phyloP scores from a whole-genome alignment of 2,113 vertebrate species.

The Atrichornis clamosus region DNA sequence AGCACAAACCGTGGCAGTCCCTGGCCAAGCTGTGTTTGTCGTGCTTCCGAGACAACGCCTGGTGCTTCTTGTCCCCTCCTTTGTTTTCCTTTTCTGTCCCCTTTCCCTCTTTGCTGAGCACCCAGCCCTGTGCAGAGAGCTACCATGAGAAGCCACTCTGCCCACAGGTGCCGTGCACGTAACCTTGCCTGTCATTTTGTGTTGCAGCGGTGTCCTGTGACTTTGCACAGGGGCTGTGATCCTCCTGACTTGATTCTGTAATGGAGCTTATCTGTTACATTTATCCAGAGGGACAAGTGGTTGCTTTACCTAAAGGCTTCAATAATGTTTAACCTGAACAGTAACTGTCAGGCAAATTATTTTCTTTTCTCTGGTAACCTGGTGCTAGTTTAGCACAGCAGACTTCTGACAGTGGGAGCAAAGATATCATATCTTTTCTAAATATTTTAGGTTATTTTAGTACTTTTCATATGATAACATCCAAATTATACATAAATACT shows the following conservation, averaged over 20 bases:
- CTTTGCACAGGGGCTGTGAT: background rate
- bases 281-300: background rate
- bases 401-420: background rate
- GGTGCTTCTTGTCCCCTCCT: background rate
- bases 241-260: background rate
- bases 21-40: fast-evolving
- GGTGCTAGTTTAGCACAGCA: background rate
- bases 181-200: background rate
- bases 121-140: background rate
- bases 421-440: background rate
- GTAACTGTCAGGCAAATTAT: background rate
- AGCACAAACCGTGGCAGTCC: fast-evolving
- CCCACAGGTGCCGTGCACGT: background rate
- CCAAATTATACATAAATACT: background rate
- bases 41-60: fast-evolving
- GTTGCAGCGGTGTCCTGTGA: fast-evolving
- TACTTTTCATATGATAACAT: background rate
- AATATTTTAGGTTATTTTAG: background rate
- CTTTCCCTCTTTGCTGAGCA: background rate
- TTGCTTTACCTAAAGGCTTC: background rate
- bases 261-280: background rate
- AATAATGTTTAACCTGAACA: background rate
- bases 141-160: background rate
- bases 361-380: background rate
- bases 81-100: background rate